Base-by-base conservation (phyloP, 2,888 invertebrate genomes). In the Pseudococcus viburni region DNA sequence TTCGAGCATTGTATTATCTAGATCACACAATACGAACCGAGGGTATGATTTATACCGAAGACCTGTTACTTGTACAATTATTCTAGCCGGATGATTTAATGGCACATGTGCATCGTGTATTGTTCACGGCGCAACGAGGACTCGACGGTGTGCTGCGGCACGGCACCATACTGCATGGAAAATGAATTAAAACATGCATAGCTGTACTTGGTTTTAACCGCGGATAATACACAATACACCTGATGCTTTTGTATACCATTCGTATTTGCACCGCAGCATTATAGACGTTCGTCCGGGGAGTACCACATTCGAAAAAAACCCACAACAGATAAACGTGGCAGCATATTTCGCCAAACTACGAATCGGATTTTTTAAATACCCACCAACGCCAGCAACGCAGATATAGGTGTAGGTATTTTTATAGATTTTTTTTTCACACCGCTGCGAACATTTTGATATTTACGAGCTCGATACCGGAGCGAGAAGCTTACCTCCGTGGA, bases 51-150 rank as follows among this genome's bases (percentile, higher is more conserved):
- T 73, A 73, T 73, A 15, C 8, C 26, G 26, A 33, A 12, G 15
- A 73, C 68, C 68, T 73, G 68, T 73, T 73, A 73, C 68, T 73
- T 73, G 12, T 73, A 73, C 68, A 33, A 73, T 73, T 73, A 73
- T 73, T 11, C 4, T 33, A 33, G 1, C 26, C 26, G 26, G 11
- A 73, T 73, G 68, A 73, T 73, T 73, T 73, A 73, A 73, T 26
- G 68, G 68, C 68, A 73, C 68, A 73, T 73, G 68, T 73, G 68
- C 68, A 73, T 73, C 68, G 68, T 73, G 68, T 73, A 73, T 73
- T 73, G 68, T 73, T 73, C 33, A 33, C 26, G 26, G 26, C 26
- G 26, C 26, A 33, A 33, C 26, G 26, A 33, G 3, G 26, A 33
- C 26, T 33, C 26, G 26, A 3, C 26, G 26, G 26, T 33, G 26